Evolutionary conservation across 1,140 invertebrate genomes (phyloP).

Genomic region (Homalodisca vitripennis): DNA sequence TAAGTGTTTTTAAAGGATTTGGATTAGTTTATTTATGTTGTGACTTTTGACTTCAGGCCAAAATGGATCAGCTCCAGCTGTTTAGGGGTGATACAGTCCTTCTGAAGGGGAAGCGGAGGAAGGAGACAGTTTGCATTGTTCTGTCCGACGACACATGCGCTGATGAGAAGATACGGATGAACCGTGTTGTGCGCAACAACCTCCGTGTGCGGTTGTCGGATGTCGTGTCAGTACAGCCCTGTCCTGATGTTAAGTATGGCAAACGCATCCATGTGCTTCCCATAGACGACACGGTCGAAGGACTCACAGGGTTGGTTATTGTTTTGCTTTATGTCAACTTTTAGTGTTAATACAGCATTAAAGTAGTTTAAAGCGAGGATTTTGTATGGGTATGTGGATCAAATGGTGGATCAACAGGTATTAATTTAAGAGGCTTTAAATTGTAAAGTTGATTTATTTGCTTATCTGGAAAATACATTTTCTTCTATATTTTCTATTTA

Average conservation of each 20-base stretch:
- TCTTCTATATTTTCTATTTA: too few species aligned
- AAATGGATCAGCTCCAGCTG: slow-evolving; percentile 98
- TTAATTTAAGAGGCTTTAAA: background rate
- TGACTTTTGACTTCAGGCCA: slow-evolving; percentile 61
- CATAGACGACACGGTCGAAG: slow-evolving; percentile 99
- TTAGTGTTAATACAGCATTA: background rate
- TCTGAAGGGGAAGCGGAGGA: slow-evolving; percentile 95
- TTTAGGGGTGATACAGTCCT: slow-evolving; percentile 98
- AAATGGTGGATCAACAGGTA: background rate
- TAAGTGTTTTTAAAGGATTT: too few species aligned
- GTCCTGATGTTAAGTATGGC: slow-evolving; percentile 97
- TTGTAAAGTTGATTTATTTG: background rate
- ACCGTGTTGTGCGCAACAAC: slow-evolving; percentile 96
- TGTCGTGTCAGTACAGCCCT: slow-evolving; percentile 91
- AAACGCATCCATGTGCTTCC: slow-evolving; percentile 98
- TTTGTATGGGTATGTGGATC: background rate
- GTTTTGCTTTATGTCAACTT: background rate
- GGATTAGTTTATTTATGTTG: too few species aligned
- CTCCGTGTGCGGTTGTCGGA: slow-evolving; percentile 95
- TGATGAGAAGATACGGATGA: slow-evolving; percentile 99
- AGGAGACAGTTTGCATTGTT: slow-evolving; percentile 98
- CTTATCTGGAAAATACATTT: background rate
- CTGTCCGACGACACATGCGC: slow-evolving; percentile 93
- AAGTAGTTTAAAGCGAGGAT: background rate
- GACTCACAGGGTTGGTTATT: slow-evolving; percentile 84